phyloP scores from a whole-genome alignment of 1,140 invertebrate genomes.

The Temnothorax nylanderi region DNA sequence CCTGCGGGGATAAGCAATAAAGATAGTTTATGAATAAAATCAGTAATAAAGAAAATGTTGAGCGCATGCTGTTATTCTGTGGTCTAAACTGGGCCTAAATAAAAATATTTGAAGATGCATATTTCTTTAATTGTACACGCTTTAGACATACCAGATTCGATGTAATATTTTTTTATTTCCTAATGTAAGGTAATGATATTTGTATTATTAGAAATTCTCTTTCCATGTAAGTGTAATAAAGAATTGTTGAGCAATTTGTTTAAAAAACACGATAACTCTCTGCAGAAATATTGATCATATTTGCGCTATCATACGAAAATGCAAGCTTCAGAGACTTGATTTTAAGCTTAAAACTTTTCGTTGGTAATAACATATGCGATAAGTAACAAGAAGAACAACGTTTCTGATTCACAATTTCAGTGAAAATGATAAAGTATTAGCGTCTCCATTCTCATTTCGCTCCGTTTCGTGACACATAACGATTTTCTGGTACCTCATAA shows the following conservation, averaged over 20 bases:
- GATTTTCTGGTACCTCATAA: conserved; percentile 20
- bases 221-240: neutral
- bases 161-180: neutral
- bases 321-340: neutral
- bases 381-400: neutral
- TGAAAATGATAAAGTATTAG: neutral
- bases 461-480: conserved; percentile 18
- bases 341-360: neutral
- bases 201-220: neutral
- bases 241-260: neutral
- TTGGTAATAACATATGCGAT: neutral
- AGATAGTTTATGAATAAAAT: too few relatives aligned
- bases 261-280: neutral
- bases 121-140: neutral
- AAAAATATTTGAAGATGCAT: neutral
- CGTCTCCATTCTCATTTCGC: neutral
- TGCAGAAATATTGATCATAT: neutral
- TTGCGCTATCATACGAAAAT: neutral
- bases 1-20: too few relatives aligned
- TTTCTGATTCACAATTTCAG: too few relatives aligned
- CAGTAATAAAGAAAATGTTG: neutral
- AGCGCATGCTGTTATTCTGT: neutral
- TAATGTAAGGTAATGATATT: neutral
- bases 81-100: neutral
- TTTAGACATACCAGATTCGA: neutral